Base-by-base conservation (phyloP, 2,888 invertebrate species). In the Hartigia nigra region DNA sequence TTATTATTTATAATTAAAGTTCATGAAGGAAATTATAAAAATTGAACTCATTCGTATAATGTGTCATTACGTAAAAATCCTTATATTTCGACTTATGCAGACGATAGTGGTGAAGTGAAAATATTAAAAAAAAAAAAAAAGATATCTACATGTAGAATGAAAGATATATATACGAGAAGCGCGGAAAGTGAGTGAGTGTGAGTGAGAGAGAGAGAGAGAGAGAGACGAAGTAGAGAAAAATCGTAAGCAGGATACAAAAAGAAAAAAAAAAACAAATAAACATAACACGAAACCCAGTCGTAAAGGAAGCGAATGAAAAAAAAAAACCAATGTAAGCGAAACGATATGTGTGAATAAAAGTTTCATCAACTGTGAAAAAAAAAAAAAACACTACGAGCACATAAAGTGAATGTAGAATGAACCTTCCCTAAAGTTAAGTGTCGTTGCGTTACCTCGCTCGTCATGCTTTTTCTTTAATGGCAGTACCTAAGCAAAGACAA, bases 341-440 rank as follows among this genome's bases (percentile, higher is more conserved):
- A 55, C 23, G 88, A 89, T 90, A 88, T 91, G 91, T 91, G 91
- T 91, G 91, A 91, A 91, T 91, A 91, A 91, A 78, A 91, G 89
- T 91, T 91, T 89, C 81, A 88, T 55, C 55, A 91, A 90, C 88
- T 87, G 87, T 87, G 85, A 86, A 70, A 34, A 76, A 4, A 69
- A 69, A 23, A 37, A 70, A n/a, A n/a, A n/a, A n/a, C 23, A 14
- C 23, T 31, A 72, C 31, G 36, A 39, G 35, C 31, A 75, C 31
- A 78, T 74, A 77, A 74, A 74, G 70, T 76, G 69, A 76, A 74
- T 76, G 23, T 55, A 55, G 55, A 55, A 55, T 55, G 55, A 55
- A 55, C 55, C 55, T 55, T 55, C 55, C 55, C 55, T 55, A 55
- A 55, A 55, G 55, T 23, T 55, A 55, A 55, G 55, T 55, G 55